phyloP scores from a whole-genome alignment of 2,797 vertebrate genomes.

The Amblyopsis hoosieri region DNA sequence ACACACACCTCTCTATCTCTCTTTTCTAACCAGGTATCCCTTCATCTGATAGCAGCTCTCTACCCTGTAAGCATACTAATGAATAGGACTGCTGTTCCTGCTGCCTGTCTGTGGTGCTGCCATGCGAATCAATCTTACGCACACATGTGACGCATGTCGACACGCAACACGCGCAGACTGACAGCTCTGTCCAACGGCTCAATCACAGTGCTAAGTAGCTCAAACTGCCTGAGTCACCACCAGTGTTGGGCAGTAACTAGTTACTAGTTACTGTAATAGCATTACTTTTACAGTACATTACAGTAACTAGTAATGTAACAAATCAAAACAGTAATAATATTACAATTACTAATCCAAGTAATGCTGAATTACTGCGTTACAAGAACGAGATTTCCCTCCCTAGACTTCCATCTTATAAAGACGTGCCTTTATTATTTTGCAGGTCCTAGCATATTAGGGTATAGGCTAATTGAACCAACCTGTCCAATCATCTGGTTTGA shows the following conservation, averaged over 20 bases:
- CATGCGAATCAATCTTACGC: conserved; percentile 57
- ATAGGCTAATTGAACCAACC: no score
- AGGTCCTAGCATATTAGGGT: no score
- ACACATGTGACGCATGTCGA: conserved; percentile 61
- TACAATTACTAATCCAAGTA: no score
- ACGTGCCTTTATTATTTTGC: no score
- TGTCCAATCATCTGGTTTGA: no score
- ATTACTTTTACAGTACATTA: no score
- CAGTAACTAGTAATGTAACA: no score
- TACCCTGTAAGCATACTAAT: conserved; percentile 63
- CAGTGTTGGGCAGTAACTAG: conserved; percentile 32
- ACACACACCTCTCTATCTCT: not conserved
- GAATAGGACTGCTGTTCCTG: conserved; percentile 51
- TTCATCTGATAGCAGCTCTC: conserved; percentile 46
- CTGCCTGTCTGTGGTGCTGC: conserved; percentile 53
- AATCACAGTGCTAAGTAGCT: conserved; percentile 51
- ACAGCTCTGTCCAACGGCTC: conserved; percentile 60
- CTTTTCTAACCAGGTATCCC: no score
- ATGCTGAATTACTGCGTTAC: no score
- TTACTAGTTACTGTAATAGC: conserved; percentile 4
- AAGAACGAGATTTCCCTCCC: no score
- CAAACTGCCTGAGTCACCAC: conserved; percentile 41
- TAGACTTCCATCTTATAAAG: no score
- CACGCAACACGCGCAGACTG: conserved; percentile 59
- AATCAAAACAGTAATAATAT: no score